Conservation (phyloP, 1,140 invertebrate species). For the Telenomus remus region DNA sequence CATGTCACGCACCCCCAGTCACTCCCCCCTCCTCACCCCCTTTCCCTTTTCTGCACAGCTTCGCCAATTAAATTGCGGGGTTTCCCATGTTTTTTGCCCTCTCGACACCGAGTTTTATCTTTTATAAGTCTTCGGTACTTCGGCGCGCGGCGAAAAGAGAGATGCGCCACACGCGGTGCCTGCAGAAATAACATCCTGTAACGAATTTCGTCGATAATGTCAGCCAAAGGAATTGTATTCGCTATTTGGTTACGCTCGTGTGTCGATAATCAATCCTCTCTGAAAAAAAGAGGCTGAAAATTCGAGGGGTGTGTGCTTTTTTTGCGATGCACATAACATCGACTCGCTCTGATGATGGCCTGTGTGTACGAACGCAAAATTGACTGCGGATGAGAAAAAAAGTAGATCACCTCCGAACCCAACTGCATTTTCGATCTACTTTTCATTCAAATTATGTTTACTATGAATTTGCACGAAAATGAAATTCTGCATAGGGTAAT, state of each 20-base stretch:
- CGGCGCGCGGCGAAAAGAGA: slow-evolving; percentile 30
- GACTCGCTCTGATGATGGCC: slow-evolving; percentile 1
- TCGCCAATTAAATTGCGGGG: slow-evolving; percentile 71
- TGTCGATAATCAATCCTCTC: slow-evolving; percentile 42
- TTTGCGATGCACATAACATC: slow-evolving; percentile 11
- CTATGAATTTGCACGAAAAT: neutral
- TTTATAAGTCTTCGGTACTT: slow-evolving; percentile 67
- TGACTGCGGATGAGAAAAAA: slow-evolving; percentile 5
- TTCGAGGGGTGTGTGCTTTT: slow-evolving; percentile 7
- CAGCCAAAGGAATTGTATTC: slow-evolving; percentile 30
- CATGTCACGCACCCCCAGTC: slow-evolving; percentile 24
- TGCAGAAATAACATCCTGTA: slow-evolving; percentile 46
- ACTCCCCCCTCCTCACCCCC: slow-evolving; percentile 27
- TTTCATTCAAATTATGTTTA: slow-evolving; percentile 3
- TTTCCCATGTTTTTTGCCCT: slow-evolving; percentile 57
- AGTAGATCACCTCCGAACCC: neutral
- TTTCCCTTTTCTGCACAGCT: slow-evolving; percentile 54
- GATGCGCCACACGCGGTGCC: slow-evolving; percentile 7
- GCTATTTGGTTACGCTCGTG: slow-evolving; percentile 38
- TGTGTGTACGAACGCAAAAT: slow-evolving; percentile 25
- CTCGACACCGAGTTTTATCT: slow-evolving; percentile 53
- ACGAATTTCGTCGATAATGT: slow-evolving; percentile 46
- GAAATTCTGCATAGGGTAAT: too few relatives aligned
- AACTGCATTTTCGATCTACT: neutral
- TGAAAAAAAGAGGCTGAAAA: slow-evolving; percentile 39